Evolutionary conservation across 2,888 invertebrate species (phyloP).

Genomic region (Papilio demoleus): DNA sequence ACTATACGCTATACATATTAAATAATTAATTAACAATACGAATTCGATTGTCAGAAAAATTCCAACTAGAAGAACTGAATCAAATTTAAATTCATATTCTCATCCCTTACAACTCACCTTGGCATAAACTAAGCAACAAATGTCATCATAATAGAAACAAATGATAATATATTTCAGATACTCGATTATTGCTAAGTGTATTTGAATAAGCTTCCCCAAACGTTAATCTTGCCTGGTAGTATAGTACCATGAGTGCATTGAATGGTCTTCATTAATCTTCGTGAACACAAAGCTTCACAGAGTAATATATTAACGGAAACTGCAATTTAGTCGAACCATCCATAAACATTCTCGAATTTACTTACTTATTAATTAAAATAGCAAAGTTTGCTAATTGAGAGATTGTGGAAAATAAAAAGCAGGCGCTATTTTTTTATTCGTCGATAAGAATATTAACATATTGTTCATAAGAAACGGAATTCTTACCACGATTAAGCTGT

Average conservation of each 20-base stretch:
- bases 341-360: background rate
- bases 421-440: background rate
- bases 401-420: background rate
- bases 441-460: too few species aligned
- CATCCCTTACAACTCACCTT: too few species aligned
- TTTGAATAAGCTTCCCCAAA: conserved; percentile 11
- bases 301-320: background rate
- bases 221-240: background rate
- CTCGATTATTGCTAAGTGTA: background rate
- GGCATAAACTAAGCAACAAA: too few species aligned
- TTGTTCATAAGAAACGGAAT: too few species aligned
- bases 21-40: too few species aligned
- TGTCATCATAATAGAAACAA: too few species aligned
- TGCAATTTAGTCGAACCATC: too few species aligned
- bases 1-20: too few species aligned
- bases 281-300: background rate
- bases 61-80: too few species aligned
- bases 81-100: too few species aligned
- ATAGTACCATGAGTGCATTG: background rate
- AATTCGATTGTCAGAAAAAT: too few species aligned
- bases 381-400: background rate
- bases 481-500: too few species aligned
- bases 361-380: background rate
- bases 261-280: background rate
- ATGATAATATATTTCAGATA: background rate